Percentiles rank a stretch among this genome's conserved stretches.
Evolutionary conservation across 2,113 vertebrate genomes (phyloP).

Genomic region (Aix galericulata): DNA sequence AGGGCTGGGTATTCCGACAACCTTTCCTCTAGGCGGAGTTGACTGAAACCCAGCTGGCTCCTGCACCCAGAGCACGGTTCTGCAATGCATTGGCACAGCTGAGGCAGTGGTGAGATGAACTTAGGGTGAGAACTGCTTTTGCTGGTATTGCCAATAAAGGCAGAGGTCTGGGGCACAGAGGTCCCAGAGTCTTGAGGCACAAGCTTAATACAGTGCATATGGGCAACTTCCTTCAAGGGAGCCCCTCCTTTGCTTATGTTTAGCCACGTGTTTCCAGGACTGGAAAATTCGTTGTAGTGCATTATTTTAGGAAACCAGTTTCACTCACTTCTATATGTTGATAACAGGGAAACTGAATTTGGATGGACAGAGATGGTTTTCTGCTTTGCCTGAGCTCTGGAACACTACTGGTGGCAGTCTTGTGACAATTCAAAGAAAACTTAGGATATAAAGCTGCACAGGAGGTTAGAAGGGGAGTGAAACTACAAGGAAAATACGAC

Average conservation of each 20-base stretch:
- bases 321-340: neutral
- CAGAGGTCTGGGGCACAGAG: neutral
- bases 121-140: neutral
- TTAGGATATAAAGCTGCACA: neutral
- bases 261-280: neutral
- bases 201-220: fast-evolving
- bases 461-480: neutral
- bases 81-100: neutral
- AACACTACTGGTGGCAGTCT: neutral
- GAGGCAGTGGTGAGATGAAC: fast-evolving
- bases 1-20: fast-evolving
- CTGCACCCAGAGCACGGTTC: neutral
- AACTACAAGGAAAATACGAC: neutral
- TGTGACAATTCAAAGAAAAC: neutral
- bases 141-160: neutral
- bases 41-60: fast-evolving
- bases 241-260: neutral
- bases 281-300: neutral
- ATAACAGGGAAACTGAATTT: neutral
- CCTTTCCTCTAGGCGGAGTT: neutral
- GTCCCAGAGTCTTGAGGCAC: neutral
- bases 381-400: neutral
- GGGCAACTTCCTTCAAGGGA: neutral
- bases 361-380: neutral
- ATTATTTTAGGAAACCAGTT: neutral